A percentile compares a stretch with the other conserved stretches of the same genome.
phyloP scores from a whole-genome alignment of 2,113 vertebrate genomes.

The Osmerus eperlanus region DNA sequence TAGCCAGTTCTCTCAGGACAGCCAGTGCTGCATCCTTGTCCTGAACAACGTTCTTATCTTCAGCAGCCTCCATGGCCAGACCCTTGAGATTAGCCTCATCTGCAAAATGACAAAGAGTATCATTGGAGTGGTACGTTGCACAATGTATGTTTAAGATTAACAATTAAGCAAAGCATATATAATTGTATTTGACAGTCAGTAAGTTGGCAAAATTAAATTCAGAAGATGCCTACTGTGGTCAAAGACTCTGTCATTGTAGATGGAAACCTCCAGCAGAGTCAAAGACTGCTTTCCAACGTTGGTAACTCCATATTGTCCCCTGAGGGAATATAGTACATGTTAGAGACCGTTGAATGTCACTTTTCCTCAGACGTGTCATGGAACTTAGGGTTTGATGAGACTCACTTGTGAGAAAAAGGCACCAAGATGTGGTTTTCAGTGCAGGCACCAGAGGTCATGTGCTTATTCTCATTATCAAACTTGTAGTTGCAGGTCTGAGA shows the following conservation, averaged over 20 bases:
- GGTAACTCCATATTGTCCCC: constrained; percentile 77
- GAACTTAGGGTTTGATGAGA: not conserved
- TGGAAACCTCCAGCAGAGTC: constrained; percentile 73
- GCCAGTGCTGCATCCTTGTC: constrained; percentile 73
- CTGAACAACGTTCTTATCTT: constrained; percentile 67
- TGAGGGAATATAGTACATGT: constrained; percentile 44
- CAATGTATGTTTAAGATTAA: too few relatives aligned
- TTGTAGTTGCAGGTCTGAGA: constrained; percentile 86
- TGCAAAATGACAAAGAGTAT: constrained; percentile 43
- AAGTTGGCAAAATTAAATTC: not conserved
- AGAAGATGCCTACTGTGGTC: constrained; percentile 68
- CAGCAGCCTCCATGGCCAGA: constrained; percentile 77
- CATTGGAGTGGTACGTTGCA: not conserved
- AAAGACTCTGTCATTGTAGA: constrained; percentile 83
- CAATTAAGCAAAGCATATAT: too few relatives aligned
- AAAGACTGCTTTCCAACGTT: constrained; percentile 82
- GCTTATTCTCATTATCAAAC: constrained; percentile 81
- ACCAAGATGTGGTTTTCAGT: constrained; percentile 76
- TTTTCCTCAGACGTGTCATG: not conserved
- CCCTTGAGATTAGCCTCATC: constrained; percentile 64
- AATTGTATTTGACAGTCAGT: too few relatives aligned
- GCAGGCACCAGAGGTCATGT: constrained; percentile 68
- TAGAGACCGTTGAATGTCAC: not conserved
- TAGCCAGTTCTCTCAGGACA: constrained; percentile 77
- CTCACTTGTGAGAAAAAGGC: constrained; percentile 85